Evolutionary conservation across 2,888 invertebrate species (phyloP), one percentile per base, ranked within the genome.

Genomic region (Pristionchus fissidentatus): DNA sequence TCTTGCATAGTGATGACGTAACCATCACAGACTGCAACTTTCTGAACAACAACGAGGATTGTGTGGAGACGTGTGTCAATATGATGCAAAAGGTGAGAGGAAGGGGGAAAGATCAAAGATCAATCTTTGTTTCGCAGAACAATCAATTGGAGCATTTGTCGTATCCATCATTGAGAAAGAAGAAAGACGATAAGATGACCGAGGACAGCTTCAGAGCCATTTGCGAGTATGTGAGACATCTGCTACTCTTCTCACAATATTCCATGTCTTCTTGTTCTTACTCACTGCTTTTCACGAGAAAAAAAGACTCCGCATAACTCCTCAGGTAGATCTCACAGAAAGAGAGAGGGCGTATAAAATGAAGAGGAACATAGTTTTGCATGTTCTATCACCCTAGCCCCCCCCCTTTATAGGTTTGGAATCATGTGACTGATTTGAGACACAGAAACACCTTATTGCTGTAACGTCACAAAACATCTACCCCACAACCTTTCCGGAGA

Each of bases 221-320:
- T 82, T 89, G 89, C 87, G 85, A 87, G 89, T 89, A 29, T 84
- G 89, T 87, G n/a, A n/a, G n/a, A n/a, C n/a, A n/a, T n/a, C n/a
- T n/a, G n/a, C n/a, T n/a, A n/a, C n/a, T n/a, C n/a, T n/a, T n/a
- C n/a, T n/a, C n/a, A n/a, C n/a, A n/a, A n/a, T n/a, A n/a, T n/a
- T n/a, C n/a, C n/a, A n/a, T n/a, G n/a, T n/a, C n/a, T n/a, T n/a
- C n/a, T n/a, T n/a, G n/a, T n/a, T n/a, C n/a, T n/a, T n/a, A n/a
- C n/a, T n/a, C n/a, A n/a, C n/a, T n/a, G n/a, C n/a, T n/a, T n/a
- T n/a, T n/a, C n/a, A n/a, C n/a, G n/a, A n/a, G n/a, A n/a, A n/a
- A n/a, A n/a, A n/a, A n/a, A n/a, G n/a, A n/a, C n/a, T n/a, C n/a
- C n/a, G n/a, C n/a, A n/a, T n/a, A n/a, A n/a, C n/a, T n/a, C n/a